Evolutionary conservation across 2,888 invertebrate species (phyloP).

Genomic region (Plebejus anna): DNA sequence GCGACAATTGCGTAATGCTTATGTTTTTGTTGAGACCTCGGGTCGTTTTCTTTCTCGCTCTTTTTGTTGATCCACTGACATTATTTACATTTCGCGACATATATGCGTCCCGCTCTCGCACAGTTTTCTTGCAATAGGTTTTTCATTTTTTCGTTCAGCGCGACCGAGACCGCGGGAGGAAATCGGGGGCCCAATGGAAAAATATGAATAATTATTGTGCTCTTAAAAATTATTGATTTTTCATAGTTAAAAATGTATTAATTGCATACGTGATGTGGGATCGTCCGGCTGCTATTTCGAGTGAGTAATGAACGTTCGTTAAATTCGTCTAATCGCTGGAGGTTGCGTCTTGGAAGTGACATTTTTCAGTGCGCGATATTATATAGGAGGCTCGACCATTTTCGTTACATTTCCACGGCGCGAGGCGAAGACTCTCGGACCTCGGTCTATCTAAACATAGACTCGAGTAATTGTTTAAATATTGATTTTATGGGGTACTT

Average conservation of each 20-base stretch:
- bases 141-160: conserved; percentile 73
- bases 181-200: conserved; percentile 64
- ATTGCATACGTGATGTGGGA: conserved; percentile 65
- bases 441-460: conserved; percentile 43
- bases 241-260: conserved; percentile 70
- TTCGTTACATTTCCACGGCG: conserved; percentile 38
- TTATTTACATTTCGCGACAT: conserved; percentile 72
- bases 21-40: conserved; percentile 57
- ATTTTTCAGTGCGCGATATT: conserved; percentile 64
- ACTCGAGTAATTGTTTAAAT: conserved; percentile 57
- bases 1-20: conserved; percentile 54
- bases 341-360: conserved; percentile 63
- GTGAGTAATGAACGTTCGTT: conserved; percentile 64
- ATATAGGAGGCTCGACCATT: conserved; percentile 53
- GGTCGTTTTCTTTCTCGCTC: conserved; percentile 61
- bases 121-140: conserved; percentile 71
- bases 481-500: conserved; percentile 61
- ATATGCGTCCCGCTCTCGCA: conserved; percentile 66
- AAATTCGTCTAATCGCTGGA: conserved; percentile 42
- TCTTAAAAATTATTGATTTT: conserved; percentile 79
- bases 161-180: conserved; percentile 60
- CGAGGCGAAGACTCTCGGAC: conserved; percentile 32
- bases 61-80: conserved; percentile 69
- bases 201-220: conserved; percentile 74
- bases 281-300: conserved; percentile 46